phyloP scores from a whole-genome alignment of 2,113 vertebrate species.

The Gambusia affinis region DNA sequence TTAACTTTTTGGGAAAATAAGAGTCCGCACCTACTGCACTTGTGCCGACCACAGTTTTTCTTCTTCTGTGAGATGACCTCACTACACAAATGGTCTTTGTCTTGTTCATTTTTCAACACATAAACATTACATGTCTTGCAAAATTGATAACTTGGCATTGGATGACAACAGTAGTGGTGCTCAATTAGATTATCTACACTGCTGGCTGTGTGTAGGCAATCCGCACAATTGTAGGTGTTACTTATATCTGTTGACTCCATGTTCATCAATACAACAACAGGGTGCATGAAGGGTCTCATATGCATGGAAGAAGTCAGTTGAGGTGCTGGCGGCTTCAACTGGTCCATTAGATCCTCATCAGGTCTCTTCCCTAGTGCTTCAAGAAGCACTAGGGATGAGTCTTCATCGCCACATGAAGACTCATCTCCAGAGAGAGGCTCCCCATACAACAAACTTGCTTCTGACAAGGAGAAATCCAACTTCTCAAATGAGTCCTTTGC shows the following conservation, averaged over 20 bases:
- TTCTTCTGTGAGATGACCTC: conserved; percentile 1
- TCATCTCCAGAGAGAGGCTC: conserved; percentile 61
- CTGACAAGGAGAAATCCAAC: neutral
- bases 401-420: conserved; percentile 38
- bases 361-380: neutral
- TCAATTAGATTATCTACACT: conserved; percentile 71
- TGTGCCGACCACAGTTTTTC: conserved; percentile 5
- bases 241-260: conserved; percentile 24
- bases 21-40: conserved; percentile 63
- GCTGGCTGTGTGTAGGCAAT: conserved; percentile 56
- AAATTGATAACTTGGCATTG: conserved; percentile 50
- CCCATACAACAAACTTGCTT: conserved; percentile 27
- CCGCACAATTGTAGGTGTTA: conserved; percentile 58
- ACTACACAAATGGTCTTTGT: conserved; percentile 60
- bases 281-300: conserved; percentile 69
- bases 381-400: no score
- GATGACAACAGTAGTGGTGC: conserved; percentile 70
- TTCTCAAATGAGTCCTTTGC: conserved; percentile 35
- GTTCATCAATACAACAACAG: conserved; percentile 72
- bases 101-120: conserved; percentile 40
- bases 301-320: conserved; percentile 42
- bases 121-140: conserved; percentile 69
- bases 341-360: neutral
- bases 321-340: conserved; percentile 10
- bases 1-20: conserved; percentile 46